Evolutionary conservation across 2,888 invertebrate species (phyloP).

Genomic region (Apodemia duryi): DNA sequence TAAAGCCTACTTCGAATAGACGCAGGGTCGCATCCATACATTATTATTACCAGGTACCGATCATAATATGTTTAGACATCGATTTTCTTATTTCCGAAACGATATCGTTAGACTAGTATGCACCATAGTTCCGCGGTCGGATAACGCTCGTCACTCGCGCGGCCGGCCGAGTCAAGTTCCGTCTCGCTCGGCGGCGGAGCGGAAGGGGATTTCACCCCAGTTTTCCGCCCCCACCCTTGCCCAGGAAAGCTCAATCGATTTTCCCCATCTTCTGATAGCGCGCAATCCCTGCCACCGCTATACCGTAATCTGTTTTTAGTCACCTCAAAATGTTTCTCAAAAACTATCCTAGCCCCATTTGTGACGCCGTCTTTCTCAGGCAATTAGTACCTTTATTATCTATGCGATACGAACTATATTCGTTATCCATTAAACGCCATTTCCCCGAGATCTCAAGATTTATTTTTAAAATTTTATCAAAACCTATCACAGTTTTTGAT

Average conservation of each 20-base stretch:
- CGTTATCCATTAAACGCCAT: conserved; percentile 23
- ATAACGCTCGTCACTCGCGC: conserved; percentile 28
- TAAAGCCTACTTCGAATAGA: conserved; percentile 77
- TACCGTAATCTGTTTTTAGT: conserved; percentile 48
- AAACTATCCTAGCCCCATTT: conserved; percentile 58
- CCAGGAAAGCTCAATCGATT: conserved; percentile 58
- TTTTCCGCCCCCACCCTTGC: conserved; percentile 32
- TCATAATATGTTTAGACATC: conserved; percentile 68
- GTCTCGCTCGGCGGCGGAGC: conserved; percentile 23
- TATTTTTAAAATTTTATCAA: conserved; percentile 76
- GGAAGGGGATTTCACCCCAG: conserved; percentile 24
- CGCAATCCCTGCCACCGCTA: conserved; percentile 42
- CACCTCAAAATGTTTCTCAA: conserved; percentile 60
- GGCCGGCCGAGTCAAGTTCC: conserved; percentile 30
- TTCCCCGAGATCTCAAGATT: conserved; percentile 45
- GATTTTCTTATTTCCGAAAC: conserved; percentile 52
- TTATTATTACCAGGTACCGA: conserved; percentile 74
- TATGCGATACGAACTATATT: conserved; percentile 23
- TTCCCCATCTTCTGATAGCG: conserved; percentile 44
- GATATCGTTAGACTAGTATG: conserved; percentile 66
- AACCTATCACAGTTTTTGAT: conserved; percentile 80
- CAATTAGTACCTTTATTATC: conserved; percentile 20
- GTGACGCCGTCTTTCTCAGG: conserved; percentile 32
- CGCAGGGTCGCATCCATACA: conserved; percentile 78
- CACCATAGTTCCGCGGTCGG: conserved; percentile 69